Conservation (phyloP, 2,797 vertebrate species). For the Aotus griseimembra region DNA sequence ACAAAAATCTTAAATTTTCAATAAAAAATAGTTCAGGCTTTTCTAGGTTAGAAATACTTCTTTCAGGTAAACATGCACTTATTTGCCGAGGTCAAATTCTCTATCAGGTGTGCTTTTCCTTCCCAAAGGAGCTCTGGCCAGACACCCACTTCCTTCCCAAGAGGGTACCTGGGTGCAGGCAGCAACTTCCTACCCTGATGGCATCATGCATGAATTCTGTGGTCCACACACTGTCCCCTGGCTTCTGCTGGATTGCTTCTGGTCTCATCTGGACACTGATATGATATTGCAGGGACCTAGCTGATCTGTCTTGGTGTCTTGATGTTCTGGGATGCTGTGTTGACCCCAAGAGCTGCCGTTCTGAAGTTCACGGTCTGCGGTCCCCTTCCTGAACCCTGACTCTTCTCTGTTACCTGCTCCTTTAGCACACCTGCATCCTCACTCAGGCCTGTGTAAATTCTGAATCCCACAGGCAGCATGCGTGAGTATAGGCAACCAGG, state of each 20-base stretch:
- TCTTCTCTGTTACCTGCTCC: background rate
- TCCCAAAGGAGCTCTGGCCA: background rate
- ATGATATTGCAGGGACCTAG: background rate
- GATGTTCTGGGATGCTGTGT: background rate
- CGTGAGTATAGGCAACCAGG: accelerated
- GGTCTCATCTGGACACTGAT: background rate
- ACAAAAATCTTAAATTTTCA: background rate
- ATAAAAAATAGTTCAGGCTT: background rate
- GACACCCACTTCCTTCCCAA: background rate
- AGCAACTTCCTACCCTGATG: too few species aligned
- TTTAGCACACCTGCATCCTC: background rate
- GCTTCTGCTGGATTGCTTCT: background rate
- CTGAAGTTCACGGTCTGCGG: background rate
- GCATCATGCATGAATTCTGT: background rate
- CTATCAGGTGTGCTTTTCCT: background rate
- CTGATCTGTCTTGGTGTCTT: background rate
- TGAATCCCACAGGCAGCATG: background rate
- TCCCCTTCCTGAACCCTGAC: background rate
- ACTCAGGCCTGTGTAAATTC: too few species aligned
- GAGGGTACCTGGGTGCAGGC: accelerated
- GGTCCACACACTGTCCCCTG: background rate
- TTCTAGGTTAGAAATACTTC: background rate
- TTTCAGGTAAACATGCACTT: background rate
- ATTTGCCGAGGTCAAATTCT: background rate
- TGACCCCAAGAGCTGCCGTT: background rate